Evolutionary conservation across 2,888 invertebrate genomes (phyloP), one percentile per base, ranked within the genome.

Genomic region (Plagodis pulveraria): DNA sequence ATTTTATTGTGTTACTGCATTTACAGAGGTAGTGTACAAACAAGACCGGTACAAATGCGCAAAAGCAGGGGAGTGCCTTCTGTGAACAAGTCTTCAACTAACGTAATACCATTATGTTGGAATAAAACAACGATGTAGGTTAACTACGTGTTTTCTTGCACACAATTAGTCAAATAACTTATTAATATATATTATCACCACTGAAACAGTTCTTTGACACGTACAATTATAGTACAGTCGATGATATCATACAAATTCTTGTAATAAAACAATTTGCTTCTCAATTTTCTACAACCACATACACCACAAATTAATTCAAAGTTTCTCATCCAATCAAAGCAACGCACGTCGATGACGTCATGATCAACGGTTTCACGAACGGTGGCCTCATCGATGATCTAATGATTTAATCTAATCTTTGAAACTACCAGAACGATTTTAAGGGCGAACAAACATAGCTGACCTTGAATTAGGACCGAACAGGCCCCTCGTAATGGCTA

Each of bases 351-450:
- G 50, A 49, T 69, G 66, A 66, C 66, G 65, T 65, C 65, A 68
- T n/a, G 49, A 48, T 36, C 36, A 45, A 42, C 22, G 49, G 49
- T 61, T 64, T 40, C 43, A 63, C 56, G 51, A 62, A 32, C 44
- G 56, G 49, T 69, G 64, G 65, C 67, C 45, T 67, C 69, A 69
- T 64, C 65, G 67, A 63, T 67, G 69, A 69, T 66, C 69, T 69
- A 67, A 69, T 58, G 59, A 54, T 61, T 58, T 65, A 57, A 60
- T 67, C 69, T 67, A 64, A 69, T 67, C 67, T 60, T 44, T 22
- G 50, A 8, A 42, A 45, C 51, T 49, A 45, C 56, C 56, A 48
- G 42, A 42, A 45, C 54, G 54, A 56, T 62, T 62, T 6, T 57
- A 61, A 66, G 65, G 66, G 61, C 64, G 61, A 52, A 55, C 63